These are phyloP conservation scores for Xiphorhynchus elegans DNA, from an alignment of 2,113 vertebrate species.

Conservation along the genomic window DNA sequence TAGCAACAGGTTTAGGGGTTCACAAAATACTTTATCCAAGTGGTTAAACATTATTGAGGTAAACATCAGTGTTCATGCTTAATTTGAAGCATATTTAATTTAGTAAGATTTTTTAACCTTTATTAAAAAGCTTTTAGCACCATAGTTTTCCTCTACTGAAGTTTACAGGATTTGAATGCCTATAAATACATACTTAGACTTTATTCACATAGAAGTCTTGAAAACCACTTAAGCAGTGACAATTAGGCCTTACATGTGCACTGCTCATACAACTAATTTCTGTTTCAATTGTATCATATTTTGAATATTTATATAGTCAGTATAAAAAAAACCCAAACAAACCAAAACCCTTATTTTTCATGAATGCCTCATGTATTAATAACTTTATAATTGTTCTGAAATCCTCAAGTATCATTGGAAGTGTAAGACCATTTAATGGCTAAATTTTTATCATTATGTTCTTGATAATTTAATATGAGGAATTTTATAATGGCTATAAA, in stretches of 20 bases:
- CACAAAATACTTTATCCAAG: background rate
- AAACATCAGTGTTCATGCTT: background rate
- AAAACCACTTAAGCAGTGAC: background rate
- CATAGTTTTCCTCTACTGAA: background rate
- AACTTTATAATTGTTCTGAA: background rate
- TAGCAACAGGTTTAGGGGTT: background rate
- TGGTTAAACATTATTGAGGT: background rate
- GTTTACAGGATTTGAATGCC: background rate
- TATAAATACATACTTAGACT: background rate
- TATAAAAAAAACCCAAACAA: background rate
- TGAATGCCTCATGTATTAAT: background rate
- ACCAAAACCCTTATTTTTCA: rapidly evolving
- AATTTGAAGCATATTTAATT: background rate
- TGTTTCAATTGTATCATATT: background rate
- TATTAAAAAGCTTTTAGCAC: background rate
- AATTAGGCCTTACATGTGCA: background rate
- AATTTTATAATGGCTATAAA: background rate
- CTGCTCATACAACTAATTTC: background rate
- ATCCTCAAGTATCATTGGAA: background rate
- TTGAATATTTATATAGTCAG: background rate
- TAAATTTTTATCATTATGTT: background rate
- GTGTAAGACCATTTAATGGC: background rate
- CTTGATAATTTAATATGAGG: background rate
- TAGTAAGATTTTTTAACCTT: background rate
- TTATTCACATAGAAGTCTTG: background rate